phyloP scores from a whole-genome alignment of 2,113 vertebrate genomes.

The Trochalopteron elliotii region DNA sequence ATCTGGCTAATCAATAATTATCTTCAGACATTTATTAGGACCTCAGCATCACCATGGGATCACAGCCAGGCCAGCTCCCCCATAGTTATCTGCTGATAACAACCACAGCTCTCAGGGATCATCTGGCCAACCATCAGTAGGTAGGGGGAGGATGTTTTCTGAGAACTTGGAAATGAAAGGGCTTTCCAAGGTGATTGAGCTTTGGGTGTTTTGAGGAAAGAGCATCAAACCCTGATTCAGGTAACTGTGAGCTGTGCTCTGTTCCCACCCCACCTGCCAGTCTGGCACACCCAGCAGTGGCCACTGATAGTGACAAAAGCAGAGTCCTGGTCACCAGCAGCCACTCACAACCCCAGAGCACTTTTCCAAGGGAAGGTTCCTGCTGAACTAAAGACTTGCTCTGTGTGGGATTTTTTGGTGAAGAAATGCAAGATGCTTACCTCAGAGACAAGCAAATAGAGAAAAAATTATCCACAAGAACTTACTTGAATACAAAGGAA shows the following conservation, averaged over 20 bases:
- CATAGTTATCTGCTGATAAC: not conserved
- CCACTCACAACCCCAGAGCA: not conserved
- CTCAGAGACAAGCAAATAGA: not conserved
- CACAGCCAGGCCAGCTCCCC: not conserved
- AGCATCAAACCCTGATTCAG: not conserved
- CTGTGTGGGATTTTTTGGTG: not conserved
- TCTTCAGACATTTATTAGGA: not conserved
- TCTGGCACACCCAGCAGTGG: too few species aligned
- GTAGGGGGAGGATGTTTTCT: not conserved
- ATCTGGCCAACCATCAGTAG: not conserved
- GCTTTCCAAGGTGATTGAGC: not conserved
- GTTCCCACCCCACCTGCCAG: not conserved
- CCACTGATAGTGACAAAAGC: not conserved
- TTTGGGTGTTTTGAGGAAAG: not conserved
- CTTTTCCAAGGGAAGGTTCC: not conserved
- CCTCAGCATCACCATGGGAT: not conserved
- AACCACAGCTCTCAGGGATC: not conserved
- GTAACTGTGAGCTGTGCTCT: not conserved
- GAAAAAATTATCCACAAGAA: not conserved
- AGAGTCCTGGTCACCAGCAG: not conserved
- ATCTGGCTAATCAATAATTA: not conserved
- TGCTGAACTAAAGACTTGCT: not conserved
- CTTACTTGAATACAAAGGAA: constrained; percentile 9
- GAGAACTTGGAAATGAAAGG: not conserved
- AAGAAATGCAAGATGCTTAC: not conserved